Percentiles rank a stretch among this genome's conserved stretches.
Evolutionary conservation across 2,888 invertebrate genomes (phyloP).

Genomic region (Notodonta ziczac): DNA sequence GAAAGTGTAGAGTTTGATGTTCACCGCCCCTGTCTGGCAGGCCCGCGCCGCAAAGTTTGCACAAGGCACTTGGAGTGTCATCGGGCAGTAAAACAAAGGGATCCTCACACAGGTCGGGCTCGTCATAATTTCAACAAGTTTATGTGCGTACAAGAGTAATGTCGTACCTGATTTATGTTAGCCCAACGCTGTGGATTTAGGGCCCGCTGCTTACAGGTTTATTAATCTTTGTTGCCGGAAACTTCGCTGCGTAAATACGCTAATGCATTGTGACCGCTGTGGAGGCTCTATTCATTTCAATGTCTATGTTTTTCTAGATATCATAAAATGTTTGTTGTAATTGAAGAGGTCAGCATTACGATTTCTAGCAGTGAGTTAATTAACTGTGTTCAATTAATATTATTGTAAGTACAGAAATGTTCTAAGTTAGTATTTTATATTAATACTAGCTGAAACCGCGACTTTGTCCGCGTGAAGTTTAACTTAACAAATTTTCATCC

Average conservation of each 20-base stretch:
- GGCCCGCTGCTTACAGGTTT: slow-evolving; percentile 33
- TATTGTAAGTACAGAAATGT: no score
- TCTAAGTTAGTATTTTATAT: no score
- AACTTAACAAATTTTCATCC: no score
- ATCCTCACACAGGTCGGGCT: slow-evolving; percentile 35
- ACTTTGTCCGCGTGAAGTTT: no score
- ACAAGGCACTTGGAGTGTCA: slow-evolving; percentile 40
- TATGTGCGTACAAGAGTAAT: slow-evolving; percentile 46
- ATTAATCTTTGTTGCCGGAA: slow-evolving; percentile 38
- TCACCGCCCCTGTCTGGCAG: slow-evolving; percentile 7
- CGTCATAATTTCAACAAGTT: slow-evolving; percentile 50
- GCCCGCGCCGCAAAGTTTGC: slow-evolving; percentile 34
- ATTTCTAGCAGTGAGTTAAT: no score
- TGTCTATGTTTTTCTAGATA: not conserved
- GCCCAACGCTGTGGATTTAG: slow-evolving; percentile 39
- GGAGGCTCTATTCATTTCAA: not conserved
- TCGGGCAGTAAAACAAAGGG: slow-evolving; percentile 49
- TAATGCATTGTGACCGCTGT: slow-evolving; percentile 5
- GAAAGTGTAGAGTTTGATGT: not conserved
- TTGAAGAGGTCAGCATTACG: no score
- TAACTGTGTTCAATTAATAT: no score
- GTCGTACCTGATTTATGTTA: slow-evolving; percentile 46
- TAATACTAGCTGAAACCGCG: no score
- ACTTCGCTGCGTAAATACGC: slow-evolving; percentile 11
- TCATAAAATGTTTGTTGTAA: no score